A percentile compares a stretch with the other conserved stretches of the same genome.
These are phyloP conservation scores for Zaprionus africanus DNA, from an alignment of 1,140 invertebrate genomes.

Conservation along the genomic window DNA sequence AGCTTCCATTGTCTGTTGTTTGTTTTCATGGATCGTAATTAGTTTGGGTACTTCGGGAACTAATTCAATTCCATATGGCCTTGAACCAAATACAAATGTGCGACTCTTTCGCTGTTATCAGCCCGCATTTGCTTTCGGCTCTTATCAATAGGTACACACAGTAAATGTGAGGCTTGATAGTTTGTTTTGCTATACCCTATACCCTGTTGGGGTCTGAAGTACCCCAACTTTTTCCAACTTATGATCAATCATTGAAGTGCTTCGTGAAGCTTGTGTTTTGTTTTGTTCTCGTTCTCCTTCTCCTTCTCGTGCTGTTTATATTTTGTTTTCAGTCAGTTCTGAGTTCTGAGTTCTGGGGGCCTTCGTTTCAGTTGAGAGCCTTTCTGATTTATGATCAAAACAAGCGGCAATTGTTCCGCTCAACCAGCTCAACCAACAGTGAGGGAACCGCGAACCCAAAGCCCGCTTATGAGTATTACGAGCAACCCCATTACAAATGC, in stretches of 20 bases:
- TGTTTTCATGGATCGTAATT: neutral
- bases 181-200: slow-evolving; percentile 6
- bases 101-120: slow-evolving; percentile 26
- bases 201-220: neutral
- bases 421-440: neutral
- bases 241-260: slow-evolving; percentile 4
- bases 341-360: slow-evolving; percentile 40
- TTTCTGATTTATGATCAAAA: slow-evolving; percentile 68
- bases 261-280: neutral
- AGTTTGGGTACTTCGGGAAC: neutral
- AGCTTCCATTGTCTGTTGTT: neutral
- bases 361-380: slow-evolving; percentile 72
- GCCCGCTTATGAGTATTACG: slow-evolving; percentile 32
- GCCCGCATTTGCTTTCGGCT: slow-evolving; percentile 19
- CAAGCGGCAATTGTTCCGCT: slow-evolving; percentile 57
- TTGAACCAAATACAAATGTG: slow-evolving; percentile 38
- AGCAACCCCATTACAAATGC: slow-evolving; percentile 52
- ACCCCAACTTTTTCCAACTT: neutral
- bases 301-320: slow-evolving; percentile 20
- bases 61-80: slow-evolving; percentile 16
- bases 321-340: slow-evolving; percentile 28
- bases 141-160: slow-evolving; percentile 33
- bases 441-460: neutral
- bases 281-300: slow-evolving; percentile 18
- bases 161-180: slow-evolving; percentile 8